phyloP scores from a whole-genome alignment of 1,140 invertebrate genomes.

The Drosophila athabasca region DNA sequence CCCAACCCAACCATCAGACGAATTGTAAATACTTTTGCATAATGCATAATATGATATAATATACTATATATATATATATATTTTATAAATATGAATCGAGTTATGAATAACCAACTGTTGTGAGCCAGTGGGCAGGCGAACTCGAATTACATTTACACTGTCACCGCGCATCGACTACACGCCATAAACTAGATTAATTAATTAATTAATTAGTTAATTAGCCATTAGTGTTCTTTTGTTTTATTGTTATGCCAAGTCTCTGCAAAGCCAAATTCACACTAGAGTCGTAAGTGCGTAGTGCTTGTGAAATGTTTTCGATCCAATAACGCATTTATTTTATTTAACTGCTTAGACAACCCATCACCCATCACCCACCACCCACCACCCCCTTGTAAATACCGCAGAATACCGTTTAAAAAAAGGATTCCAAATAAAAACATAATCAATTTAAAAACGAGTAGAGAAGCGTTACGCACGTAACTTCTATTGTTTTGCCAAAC shows the following conservation, averaged over 20 bases:
- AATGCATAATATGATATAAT: too few relatives aligned
- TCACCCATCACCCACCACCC: too few relatives aligned
- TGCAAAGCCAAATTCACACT: slow-evolving; percentile 73
- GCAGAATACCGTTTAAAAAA: slow-evolving; percentile 14
- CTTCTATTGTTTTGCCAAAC: slow-evolving; percentile 25
- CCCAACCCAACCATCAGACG: not conserved
- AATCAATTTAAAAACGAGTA: slow-evolving; percentile 21
- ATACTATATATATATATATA: slow-evolving; percentile 18
- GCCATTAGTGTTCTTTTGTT: slow-evolving; percentile 31
- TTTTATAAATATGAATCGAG: slow-evolving; percentile 19
- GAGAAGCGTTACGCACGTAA: not conserved
- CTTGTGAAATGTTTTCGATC: slow-evolving; percentile 59
- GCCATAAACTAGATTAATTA: slow-evolving; percentile 60
- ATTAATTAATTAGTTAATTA: slow-evolving; percentile 23
- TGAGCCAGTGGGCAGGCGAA: slow-evolving; percentile 3
- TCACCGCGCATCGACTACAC: slow-evolving; percentile 43
- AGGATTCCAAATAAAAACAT: slow-evolving; percentile 10
- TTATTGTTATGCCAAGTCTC: slow-evolving; percentile 63
- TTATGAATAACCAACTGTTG: slow-evolving; percentile 1
- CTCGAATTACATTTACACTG: slow-evolving; percentile 28
- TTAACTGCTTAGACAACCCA: slow-evolving; percentile 22
- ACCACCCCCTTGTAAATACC: slow-evolving; percentile 55
- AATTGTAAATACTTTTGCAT: slow-evolving; percentile 44
- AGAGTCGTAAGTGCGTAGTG: slow-evolving; percentile 57
- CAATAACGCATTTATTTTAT: slow-evolving; percentile 73